Base-by-base conservation (phyloP, 2,888 invertebrate species). In the Dyspetes luteomarginatus region DNA sequence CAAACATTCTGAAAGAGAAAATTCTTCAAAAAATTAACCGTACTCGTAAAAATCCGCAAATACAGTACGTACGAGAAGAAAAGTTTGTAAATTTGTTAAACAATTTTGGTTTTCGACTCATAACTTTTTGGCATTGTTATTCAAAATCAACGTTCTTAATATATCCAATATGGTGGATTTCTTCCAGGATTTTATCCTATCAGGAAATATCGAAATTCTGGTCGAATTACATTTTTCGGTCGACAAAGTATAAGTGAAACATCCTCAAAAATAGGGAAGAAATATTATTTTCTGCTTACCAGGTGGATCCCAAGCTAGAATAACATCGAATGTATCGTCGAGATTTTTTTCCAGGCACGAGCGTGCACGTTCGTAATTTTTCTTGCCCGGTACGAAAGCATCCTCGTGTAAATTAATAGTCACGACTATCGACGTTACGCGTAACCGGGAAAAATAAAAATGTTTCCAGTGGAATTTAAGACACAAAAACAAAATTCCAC, bases 241-340 rank as follows among this genome's bases (percentile, higher is more conserved):
- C 30, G 2, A 52, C 52, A 48, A 58, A 52, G 28, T 15, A 67
- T 76, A 45, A 30, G 67, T 17, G 74, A 30, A 30, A 58, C 12
- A 41, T 22, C 4, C 26, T 15, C n/a, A 2, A 36, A 60, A 52
- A 50, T 22, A 22, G 17, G 22, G 4, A 26, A 56, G 65, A 75
- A 67, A 55, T 55, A 15, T 26, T 78, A 19, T 2, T 4, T 60
- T 50, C 41, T n/a, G 52, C 78, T 86, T 89, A 92, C 92, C 91
- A 81, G 93, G 92, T 65, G 94, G 93, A 84, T 93, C 92, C 94
- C 95, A 95, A 48, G 90, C 86, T 48, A 94, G 48, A 48, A 94
- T 89, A 7, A 94, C 88, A 74, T 92, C 90, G 84, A 94, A 93
- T 9, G 86, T 90, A 76, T 90, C 77, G 45, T 85, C 86, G n/a